Base-by-base conservation (phyloP, 2,888 invertebrate genomes). In the Eilema depressum region DNA sequence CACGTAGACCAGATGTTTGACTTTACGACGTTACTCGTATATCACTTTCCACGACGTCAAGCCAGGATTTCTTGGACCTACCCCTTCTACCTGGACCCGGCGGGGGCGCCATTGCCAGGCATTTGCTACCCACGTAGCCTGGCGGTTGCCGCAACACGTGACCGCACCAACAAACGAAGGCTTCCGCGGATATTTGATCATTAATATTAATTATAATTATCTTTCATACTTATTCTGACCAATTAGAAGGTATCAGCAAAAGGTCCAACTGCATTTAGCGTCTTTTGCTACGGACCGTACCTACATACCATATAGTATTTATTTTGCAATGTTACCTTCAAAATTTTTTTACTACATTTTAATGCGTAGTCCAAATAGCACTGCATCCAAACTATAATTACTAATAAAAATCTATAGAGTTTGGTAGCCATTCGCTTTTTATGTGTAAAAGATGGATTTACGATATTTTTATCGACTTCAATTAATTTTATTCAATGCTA, bases 401-500 rank as follows among this genome's bases (percentile, higher is more conserved):
- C 26, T 33, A 30, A 67, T 61, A 69, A 59, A 69, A 65, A 56
- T 25, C n/a, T 14, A 69, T 65, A 26, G 25, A 60, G 10, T 28
- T 56, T 11, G 61, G 11, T 65, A 70, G 60, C 69, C 37, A 68
- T 72, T 63, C 26, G 20, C 59, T 66, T 75, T 77, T 80, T 71
- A 75, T 66, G 17, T 62, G 63, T 60, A 74, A 72, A 75, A 75
- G 57, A 63, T 14, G 59, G 66, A 25, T 75, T 81, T 78, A 78
- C 70, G 75, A 77, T 56, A 72, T 75, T 81, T 83, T 81, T 78
- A 77, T 77, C 66, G 66, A 69, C 66, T 70, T 23, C 73, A 71
- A 83, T 81, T 75, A 76, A 64, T 83, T 73, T 78, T 80, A 78
- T 82, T 79, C 63, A 70, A 66, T 57, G 47, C 14, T 53, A 62